Percentiles rank a stretch among this genome's conserved stretches.
Conservation (phyloP, 2,797 vertebrate genomes). For the Nyctibius grandis region DNA sequence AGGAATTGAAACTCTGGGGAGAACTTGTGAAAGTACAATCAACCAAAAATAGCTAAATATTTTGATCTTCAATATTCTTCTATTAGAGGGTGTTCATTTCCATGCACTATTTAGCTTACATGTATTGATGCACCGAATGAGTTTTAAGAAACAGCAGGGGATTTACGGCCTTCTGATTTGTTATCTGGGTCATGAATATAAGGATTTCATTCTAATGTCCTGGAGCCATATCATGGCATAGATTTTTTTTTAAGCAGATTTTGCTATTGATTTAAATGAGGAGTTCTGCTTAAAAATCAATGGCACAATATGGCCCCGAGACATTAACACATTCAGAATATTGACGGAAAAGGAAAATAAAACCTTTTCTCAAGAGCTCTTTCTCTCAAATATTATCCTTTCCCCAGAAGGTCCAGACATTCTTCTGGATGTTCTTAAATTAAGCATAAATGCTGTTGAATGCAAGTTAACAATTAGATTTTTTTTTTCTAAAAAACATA, state of each 20-base stretch:
- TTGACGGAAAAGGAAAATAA: constrained; percentile 50
- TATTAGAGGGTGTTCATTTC: constrained; percentile 22
- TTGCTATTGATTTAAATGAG: constrained; percentile 58
- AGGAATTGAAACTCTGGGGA: background rate
- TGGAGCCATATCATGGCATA: constrained; percentile 46
- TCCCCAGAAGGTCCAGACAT: constrained; percentile 32
- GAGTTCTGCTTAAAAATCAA: constrained; percentile 64
- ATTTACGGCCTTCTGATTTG: constrained; percentile 24
- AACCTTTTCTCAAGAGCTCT: constrained; percentile 27
- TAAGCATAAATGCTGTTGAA: constrained; percentile 49
- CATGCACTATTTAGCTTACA: constrained; percentile 28
- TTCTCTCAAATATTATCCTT: constrained; percentile 46
- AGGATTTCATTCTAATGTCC: constrained; percentile 61
- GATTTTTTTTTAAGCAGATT: constrained; percentile 66
- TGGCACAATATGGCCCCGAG: constrained; percentile 44
- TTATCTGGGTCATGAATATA: constrained; percentile 67
- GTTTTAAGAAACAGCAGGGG: constrained; percentile 51
- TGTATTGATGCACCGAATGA: constrained; percentile 31
- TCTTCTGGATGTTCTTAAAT: constrained; percentile 40
- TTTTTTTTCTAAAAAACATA: background rate
- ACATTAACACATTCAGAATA: constrained; percentile 62
- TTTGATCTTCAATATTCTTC: background rate
- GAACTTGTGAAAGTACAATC: background rate
- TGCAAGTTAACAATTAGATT: constrained; percentile 35
- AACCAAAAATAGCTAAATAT: constrained; percentile 13